A percentile compares a stretch with the other conserved stretches of the same genome.
These are phyloP conservation scores for Bimastos eiseni DNA, from an alignment of 2,888 invertebrate species.

Conservation along the genomic window DNA sequence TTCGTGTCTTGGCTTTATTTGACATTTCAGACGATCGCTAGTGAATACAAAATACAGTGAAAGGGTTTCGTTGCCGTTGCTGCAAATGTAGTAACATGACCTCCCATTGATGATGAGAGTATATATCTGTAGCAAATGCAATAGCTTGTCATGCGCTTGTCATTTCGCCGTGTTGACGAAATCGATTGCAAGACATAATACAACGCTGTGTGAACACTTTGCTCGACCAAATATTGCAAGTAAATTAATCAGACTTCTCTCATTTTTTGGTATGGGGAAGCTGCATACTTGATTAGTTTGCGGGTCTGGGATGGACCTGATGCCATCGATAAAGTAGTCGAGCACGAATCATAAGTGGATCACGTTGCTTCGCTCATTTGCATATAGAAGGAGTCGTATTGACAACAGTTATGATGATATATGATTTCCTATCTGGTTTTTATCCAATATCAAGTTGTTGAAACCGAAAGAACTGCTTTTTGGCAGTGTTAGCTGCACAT, in stretches of 20 bases:
- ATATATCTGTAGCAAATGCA: not conserved
- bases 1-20: not conserved
- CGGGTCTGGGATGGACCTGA: not conserved
- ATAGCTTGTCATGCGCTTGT: not conserved
- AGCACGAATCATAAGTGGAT: not conserved
- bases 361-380: not conserved
- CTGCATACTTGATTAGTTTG: constrained; percentile 13
- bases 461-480: not conserved
- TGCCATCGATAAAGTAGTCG: not conserved
- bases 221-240: not conserved
- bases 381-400: not conserved
- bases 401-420: not conserved
- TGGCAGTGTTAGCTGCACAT: not conserved
- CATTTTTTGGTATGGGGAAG: not conserved
- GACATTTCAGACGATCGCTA: not conserved
- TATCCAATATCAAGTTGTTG: not conserved
- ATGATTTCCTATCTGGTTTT: not conserved
- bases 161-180: not conserved
- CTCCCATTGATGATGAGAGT: not conserved
- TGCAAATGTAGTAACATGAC: not conserved
- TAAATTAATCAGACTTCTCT: not conserved
- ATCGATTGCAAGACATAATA: not conserved
- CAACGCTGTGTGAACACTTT: not conserved
- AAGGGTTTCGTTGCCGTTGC: not conserved
- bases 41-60: not conserved